Evolutionary conservation across 2,888 invertebrate genomes (phyloP), one percentile per base, ranked within the genome.

Genomic region (Pheosia tremula): DNA sequence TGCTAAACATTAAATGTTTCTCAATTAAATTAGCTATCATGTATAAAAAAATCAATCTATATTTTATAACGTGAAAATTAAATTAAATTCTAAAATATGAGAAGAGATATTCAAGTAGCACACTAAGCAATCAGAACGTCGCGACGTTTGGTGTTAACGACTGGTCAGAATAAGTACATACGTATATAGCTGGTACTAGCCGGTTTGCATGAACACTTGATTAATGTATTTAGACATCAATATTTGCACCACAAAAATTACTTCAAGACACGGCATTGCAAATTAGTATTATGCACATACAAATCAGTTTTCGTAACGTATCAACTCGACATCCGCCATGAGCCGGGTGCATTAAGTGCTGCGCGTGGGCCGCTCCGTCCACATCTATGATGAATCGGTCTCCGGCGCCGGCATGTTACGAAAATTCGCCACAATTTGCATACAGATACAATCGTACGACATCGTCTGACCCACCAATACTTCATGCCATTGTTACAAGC

Each of bases 361-460:
- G 70, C 69, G 90, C 91, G 93, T 93, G 90, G 93, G 93, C 83
- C 67, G 89, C 81, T 83, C 85, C 89, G 91, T 91, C 91, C 89
- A 90, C 91, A 90, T 91, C 87, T 89, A 91, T 93, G 93, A 93
- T 92, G 91, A 86, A 93, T 92, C 87, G 92, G 83, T 84, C 84
- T 77, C 82, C 80, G 83, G 83, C 84, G 84, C 83, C 81, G 79
- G 79, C 76, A 78, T 76, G 86, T 92, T 91, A 89, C 91, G 90
- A 91, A 93, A 93, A 90, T 89, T 89, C 85, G 80, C 85, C 76
- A 81, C 85, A 86, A 90, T 91, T 91, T 90, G 86, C 90, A 90
- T 89, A 88, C 75, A 86, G 87, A 89, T 90, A 88, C 81, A 75
- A 89, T 88, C 86, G 86, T 73, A 77, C 74, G 77, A 84, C 71